Evolutionary conservation across 2,113 vertebrate genomes (phyloP), one percentile per base, ranked within the genome.

Genomic region (Diadophis punctatus): DNA sequence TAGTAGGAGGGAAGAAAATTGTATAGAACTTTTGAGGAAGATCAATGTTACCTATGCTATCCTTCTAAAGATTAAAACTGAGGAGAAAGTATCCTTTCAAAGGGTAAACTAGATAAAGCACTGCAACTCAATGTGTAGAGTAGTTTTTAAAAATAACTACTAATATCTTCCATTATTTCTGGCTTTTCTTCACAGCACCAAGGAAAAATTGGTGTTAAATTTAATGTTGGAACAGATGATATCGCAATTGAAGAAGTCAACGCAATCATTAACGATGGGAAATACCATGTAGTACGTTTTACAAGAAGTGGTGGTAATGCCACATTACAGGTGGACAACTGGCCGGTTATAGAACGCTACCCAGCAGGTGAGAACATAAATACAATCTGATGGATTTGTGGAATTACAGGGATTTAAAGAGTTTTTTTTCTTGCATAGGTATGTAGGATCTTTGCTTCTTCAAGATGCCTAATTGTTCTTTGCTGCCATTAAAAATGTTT

Each of bases 271-370:
- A 99, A 99, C 94, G 99, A 99, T 94, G 99, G 99, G 93, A 99
- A 99, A 97, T 99, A 99, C 98, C 99, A 99, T 93, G 98, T 99
- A 98, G 99, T 99, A 95, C 99, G 99, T 97, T 99, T 99, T 98
- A 99, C 99, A 1, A 97, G 99, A 97, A 99, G 99, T 95, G 99
- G 99, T 86, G 99, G 99, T 97, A 99, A 99, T 96, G 99, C 99
- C 98, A 99, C 99, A 2, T 98, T 99, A 93, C 99, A 99, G 98
- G 98, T 99, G 98, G 99, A 99, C 98, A 99, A 98, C 98, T 99
- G 99, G 98, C 99, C 99, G 1, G 97, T 99, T 97, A 99, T 99
- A 93, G 99, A 99, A 97, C 98, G 99, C 86, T 99, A 99, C 96
- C 99, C 99, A 93, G 99, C 99, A 99, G 99, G 99, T 99, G 98